phyloP scores from a whole-genome alignment of 1,140 invertebrate species.

The Calliphora vicina region DNA sequence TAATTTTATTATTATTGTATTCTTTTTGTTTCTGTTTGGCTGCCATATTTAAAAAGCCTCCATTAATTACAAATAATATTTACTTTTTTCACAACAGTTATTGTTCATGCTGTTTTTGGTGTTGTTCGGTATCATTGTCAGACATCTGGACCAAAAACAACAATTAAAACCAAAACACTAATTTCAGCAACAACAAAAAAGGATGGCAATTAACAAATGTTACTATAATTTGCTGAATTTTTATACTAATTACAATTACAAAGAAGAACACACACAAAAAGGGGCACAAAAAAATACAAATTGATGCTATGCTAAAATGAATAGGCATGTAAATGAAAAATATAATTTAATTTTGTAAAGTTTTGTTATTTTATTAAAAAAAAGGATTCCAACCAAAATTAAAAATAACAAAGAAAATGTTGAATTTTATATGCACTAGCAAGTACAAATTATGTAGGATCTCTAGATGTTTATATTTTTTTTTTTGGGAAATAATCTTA shows the following conservation, averaged over 20 bases:
- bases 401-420: too few species aligned
- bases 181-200: not conserved
- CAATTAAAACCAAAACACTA: not conserved
- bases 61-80: too few species aligned
- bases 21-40: too few species aligned
- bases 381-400: too few species aligned
- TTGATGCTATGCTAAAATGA: too few species aligned
- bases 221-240: not conserved
- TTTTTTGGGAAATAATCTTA: too few species aligned
- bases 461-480: too few species aligned
- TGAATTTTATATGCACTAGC: too few species aligned
- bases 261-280: not conserved
- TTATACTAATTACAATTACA: not conserved
- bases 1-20: too few species aligned
- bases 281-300: not conserved
- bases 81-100: too few species aligned
- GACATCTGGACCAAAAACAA: not conserved
- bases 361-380: not conserved
- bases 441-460: too few species aligned
- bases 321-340: not conserved
- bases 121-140: not conserved
- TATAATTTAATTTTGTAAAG: not conserved
- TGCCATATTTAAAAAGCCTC: too few species aligned
- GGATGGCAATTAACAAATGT: slow-evolving; percentile 16
- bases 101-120: not conserved